Conservation (phyloP, 2,113 vertebrate genomes). For the Atrichornis clamosus region DNA sequence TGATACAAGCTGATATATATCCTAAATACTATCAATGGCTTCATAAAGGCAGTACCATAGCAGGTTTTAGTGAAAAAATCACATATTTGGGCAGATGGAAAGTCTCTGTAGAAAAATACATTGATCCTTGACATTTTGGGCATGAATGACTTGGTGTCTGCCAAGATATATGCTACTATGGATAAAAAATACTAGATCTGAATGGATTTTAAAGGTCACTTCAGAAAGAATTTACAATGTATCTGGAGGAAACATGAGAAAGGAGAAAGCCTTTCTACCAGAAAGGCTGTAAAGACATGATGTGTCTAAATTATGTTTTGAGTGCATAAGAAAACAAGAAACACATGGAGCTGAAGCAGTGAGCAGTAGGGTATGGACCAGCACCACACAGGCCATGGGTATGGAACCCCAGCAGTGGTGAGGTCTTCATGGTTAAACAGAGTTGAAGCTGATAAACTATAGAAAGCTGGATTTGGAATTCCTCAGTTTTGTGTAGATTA, state of each 20-base stretch:
- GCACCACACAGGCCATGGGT: accelerated
- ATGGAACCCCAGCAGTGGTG: not conserved
- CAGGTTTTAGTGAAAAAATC: not conserved
- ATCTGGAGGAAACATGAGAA: not conserved
- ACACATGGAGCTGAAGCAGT: not conserved
- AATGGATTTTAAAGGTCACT: not conserved
- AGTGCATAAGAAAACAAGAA: not conserved
- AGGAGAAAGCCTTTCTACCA: not conserved
- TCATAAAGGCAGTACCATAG: not conserved
- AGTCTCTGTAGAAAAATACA: not conserved
- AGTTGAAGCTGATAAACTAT: not conserved
- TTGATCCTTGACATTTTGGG: not conserved
- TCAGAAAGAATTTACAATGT: not conserved
- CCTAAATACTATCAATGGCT: not conserved
- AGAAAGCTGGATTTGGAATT: not conserved
- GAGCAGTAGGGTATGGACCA: not conserved
- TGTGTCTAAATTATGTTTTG: not conserved
- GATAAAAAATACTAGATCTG: not conserved
- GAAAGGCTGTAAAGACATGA: not conserved
- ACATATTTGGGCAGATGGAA: not conserved
- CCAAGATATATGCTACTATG: not conserved
- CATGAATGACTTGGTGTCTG: not conserved
- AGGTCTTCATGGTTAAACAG: not conserved
- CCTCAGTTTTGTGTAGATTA: not conserved
- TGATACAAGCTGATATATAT: not conserved